These are phyloP conservation scores for Lithobates pipiens DNA, from an alignment of 2,797 vertebrate genomes.

Conservation along the genomic window DNA sequence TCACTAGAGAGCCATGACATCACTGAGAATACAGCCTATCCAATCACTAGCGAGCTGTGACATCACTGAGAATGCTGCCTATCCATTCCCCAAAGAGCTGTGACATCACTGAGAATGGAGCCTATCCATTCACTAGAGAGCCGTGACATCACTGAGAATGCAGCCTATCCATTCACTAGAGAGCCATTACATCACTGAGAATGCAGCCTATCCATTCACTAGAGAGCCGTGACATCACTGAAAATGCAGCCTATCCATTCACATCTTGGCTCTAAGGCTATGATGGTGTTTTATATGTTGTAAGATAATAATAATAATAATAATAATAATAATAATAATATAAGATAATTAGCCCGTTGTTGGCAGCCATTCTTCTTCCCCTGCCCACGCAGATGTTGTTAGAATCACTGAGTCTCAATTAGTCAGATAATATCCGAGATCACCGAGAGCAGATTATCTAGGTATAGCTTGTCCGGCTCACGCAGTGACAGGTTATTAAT, in stretches of 20 bases:
- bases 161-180: not conserved
- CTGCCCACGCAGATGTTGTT: not conserved
- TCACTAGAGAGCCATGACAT: not conserved
- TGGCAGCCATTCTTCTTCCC: not conserved
- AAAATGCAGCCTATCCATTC: too few species aligned
- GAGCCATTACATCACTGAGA: not conserved
- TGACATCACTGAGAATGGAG: not conserved
- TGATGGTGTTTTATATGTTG: too few species aligned
- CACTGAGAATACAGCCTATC: not conserved
- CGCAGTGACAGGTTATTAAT: not conserved
- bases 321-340: too few species aligned
- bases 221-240: too few species aligned
- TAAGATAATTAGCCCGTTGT: not conserved
- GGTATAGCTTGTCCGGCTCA: not conserved
- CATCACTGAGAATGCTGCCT: not conserved
- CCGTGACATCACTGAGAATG: not conserved
- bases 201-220: not conserved
- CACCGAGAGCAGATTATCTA: not conserved
- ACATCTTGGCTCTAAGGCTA: too few species aligned
- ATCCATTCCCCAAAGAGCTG: not conserved
- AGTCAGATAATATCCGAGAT: not conserved
- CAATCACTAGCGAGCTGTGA: not conserved
- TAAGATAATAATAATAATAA: too few species aligned
- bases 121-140: not conserved
- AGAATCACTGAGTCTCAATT: not conserved